Evolutionary conservation across 1,140 invertebrate genomes (phyloP), one percentile per base, ranked within the genome.

Genomic region (Bemisia tabaci): DNA sequence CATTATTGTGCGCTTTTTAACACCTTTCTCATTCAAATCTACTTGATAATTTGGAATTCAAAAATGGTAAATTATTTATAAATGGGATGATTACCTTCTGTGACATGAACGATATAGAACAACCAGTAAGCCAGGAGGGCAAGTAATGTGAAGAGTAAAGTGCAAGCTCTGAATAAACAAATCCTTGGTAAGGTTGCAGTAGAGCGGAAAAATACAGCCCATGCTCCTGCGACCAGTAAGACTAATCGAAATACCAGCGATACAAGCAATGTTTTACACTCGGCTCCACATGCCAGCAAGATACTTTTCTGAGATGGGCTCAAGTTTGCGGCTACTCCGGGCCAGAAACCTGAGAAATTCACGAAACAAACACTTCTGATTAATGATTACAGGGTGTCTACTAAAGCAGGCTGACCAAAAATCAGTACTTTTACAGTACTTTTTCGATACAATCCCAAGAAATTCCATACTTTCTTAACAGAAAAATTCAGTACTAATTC

Each of bases 111-210:
- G 72, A 93, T 87, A 75, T 97, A 99, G 77, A 98, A 98, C 0
- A 98, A 80, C 95, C 96, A 99, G 79, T 94, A 97, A 21, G 94
- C 88, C 80, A 97, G 95, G 66, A 89, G 92, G 75, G 95, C 91
- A 12, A 98, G 83, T 62, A 94, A 86, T n/a, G 96, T 86, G 39
- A 98, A 83, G 17, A 94, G 82, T 62, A 97, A 79, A 23, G 97
- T 87, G 70, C 93, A 83, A 0, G 92, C 88, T 72, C 94, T 83
- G 74, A 95, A 94, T 58, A 97, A 82, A 78, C 94, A 95, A 72
- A 98, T 89, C 69, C 95, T 81, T 5, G 96, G 96, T 82, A 98
- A 85, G n/a, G 90, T 92, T 25, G 92, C 89, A 72, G 86, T 83
- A 60, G 84, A 84, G 27, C 85, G 84, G 67, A 90, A 78, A 73